phyloP scores from a whole-genome alignment of 2,113 vertebrate genomes.

The Sander vitreus region DNA sequence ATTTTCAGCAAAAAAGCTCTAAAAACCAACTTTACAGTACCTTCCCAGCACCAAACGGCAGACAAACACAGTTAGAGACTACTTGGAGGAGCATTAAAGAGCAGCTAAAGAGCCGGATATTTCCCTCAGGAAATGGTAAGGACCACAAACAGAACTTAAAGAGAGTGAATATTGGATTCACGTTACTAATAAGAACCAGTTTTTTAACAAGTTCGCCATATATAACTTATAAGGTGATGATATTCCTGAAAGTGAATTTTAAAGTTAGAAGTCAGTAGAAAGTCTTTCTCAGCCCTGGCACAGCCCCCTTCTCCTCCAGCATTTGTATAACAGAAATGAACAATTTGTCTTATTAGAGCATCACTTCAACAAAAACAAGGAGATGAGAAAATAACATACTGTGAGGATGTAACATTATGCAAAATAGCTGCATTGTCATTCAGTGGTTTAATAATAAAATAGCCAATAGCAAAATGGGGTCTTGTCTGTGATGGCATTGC shows the following conservation, averaged over 20 bases:
- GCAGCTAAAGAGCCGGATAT: neutral
- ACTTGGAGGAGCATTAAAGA: neutral
- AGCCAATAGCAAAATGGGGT: neutral
- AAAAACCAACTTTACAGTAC: neutral
- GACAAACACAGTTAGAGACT: neutral
- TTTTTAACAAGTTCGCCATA: neutral
- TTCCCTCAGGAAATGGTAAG: neutral
- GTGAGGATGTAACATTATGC: neutral
- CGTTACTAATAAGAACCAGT: neutral
- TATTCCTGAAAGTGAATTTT: neutral
- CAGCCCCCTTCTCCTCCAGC: neutral
- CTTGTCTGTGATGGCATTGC: neutral
- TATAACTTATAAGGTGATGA: neutral
- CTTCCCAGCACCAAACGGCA: neutral
- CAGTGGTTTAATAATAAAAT: slow-evolving; percentile 1
- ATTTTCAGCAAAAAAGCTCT: neutral
- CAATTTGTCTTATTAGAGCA: neutral
- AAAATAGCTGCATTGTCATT: neutral
- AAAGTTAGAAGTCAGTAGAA: neutral
- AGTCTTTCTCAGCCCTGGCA: neutral
- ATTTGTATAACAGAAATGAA: neutral
- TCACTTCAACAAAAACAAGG: neutral
- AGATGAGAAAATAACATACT: neutral
- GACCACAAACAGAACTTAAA: neutral
- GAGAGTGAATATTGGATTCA: neutral